Base-by-base conservation (phyloP, 2,888 invertebrate genomes). In the Hololepta plana region DNA sequence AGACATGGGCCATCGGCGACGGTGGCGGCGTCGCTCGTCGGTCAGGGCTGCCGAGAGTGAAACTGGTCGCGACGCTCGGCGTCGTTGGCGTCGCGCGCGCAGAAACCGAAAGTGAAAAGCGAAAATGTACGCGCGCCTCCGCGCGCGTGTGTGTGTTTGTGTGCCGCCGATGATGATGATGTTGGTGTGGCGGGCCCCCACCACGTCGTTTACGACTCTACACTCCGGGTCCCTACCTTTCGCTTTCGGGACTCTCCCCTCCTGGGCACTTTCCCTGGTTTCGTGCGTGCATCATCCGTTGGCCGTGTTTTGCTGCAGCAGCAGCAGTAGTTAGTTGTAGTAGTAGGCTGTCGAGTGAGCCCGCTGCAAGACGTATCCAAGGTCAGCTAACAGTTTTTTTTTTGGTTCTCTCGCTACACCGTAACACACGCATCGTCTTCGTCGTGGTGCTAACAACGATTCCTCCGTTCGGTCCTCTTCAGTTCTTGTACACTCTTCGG, bases 221-320 rank as follows among this genome's bases (percentile, higher is more conserved):
- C 21, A 12, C 12, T 21, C 23, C 23, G 15, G 63, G 59, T 65
- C 66, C 67, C 67, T 65, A 66, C 67, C 68, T 69, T 69, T 69
- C 68, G 64, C 66, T 69, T 69, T 68, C 67, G 64, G 64, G 42
- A n/a, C 19, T 11, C 41, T 43, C 46, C 45, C 44, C 46, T 39
- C 46, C 39, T 32, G 42, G 42, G 39, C 47, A 49, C 51, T 50
- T 53, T 50, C 52, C 47, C 48, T 45, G 41, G 46, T 57, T 57
- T n/a, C n/a, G 60, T 60, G 62, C 62, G 63, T 61, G 60, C 59
- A 60, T 54, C 58, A n/a, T n/a, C n/a, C n/a, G n/a, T n/a, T n/a
- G n/a, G n/a, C n/a, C n/a, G n/a, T n/a, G n/a, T 24, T 12, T 13
- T 20, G 15, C 15, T 17, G 23, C 15, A 15, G 16, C 28, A 14